A percentile compares a stretch with the other conserved stretches of the same genome.
Evolutionary conservation across 2,797 vertebrate species (phyloP).

Genomic region (Valencia hispanica): DNA sequence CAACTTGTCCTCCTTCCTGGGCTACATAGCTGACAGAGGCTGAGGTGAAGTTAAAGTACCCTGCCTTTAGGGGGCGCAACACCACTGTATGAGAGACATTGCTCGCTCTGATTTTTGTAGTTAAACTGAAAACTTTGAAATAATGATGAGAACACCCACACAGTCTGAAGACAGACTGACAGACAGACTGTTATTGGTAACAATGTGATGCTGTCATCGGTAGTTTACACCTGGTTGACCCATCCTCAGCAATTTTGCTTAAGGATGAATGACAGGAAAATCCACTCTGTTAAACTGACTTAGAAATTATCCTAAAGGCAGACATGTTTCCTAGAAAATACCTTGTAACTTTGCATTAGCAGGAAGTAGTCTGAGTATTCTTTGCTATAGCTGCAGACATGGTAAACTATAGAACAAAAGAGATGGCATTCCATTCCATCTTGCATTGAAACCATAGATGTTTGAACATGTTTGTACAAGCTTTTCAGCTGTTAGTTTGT

Average conservation of each 20-base stretch:
- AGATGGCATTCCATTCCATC: too few relatives aligned
- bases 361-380: too few relatives aligned
- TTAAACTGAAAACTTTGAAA: slow-evolving; percentile 71
- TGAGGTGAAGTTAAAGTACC: slow-evolving; percentile 97
- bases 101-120: slow-evolving; percentile 82
- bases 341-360: too few relatives aligned
- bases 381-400: too few relatives aligned
- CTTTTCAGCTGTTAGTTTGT: background rate
- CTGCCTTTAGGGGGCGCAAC: slow-evolving; percentile 92
- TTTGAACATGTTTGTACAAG: too few relatives aligned
- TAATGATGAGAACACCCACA: background rate
- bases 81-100: slow-evolving; percentile 97
- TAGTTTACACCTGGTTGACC: background rate
- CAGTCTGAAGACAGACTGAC: too few relatives aligned
- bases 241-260: background rate
- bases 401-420: too few relatives aligned
- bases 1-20: slow-evolving; percentile 91
- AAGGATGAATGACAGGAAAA: background rate
- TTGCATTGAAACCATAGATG: too few relatives aligned
- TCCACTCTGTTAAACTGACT: background rate
- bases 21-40: slow-evolving; percentile 92
- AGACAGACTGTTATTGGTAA: too few relatives aligned
- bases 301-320: background rate
- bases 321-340: background rate
- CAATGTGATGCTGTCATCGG: background rate